A percentile compares a stretch with the other conserved stretches of the same genome.
phyloP scores from a whole-genome alignment of 2,888 invertebrate species.

The Nemurella pictetii region DNA sequence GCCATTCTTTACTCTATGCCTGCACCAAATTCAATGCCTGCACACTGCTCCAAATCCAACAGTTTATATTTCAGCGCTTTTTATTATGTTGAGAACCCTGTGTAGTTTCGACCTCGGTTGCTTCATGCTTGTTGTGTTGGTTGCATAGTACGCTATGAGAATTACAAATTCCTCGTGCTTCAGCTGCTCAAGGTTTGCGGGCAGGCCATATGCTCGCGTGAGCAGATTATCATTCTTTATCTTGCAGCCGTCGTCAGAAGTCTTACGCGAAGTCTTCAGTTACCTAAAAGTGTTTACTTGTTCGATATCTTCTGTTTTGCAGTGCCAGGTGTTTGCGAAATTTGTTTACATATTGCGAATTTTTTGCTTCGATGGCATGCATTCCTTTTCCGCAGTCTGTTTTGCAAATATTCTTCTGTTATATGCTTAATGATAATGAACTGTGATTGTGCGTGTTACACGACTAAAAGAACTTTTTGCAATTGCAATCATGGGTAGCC shows the following conservation, averaged over 20 bases:
- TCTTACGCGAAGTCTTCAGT: not conserved
- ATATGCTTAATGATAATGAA: constrained; percentile 15
- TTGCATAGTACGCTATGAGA: not conserved
- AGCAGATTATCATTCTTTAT: constrained; percentile 11
- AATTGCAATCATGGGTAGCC: constrained; percentile 36
- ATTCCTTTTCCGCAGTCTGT: not conserved
- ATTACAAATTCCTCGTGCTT: not conserved
- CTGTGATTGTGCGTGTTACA: constrained; percentile 16
- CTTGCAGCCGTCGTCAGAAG: not conserved
- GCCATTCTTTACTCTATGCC: no score
- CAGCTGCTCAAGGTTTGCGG: not conserved
- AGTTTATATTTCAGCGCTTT: not conserved
- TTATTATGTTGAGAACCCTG: not conserved
- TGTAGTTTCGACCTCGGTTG: not conserved
- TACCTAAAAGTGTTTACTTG: not conserved
- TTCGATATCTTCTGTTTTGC: not conserved
- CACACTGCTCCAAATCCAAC: no score
- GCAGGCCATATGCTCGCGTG: not conserved
- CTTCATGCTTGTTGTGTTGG: not conserved
- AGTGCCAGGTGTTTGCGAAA: not conserved
- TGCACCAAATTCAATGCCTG: no score
- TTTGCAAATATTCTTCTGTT: not conserved
- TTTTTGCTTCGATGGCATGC: constrained; percentile 21
- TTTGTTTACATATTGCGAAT: not conserved
- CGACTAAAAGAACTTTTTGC: constrained; percentile 6